Percentiles rank a stretch among this genome's conserved stretches.
phyloP scores from a whole-genome alignment of 64 coral and sea anemone species.

The Dendrophyllia cribrosa region DNA sequence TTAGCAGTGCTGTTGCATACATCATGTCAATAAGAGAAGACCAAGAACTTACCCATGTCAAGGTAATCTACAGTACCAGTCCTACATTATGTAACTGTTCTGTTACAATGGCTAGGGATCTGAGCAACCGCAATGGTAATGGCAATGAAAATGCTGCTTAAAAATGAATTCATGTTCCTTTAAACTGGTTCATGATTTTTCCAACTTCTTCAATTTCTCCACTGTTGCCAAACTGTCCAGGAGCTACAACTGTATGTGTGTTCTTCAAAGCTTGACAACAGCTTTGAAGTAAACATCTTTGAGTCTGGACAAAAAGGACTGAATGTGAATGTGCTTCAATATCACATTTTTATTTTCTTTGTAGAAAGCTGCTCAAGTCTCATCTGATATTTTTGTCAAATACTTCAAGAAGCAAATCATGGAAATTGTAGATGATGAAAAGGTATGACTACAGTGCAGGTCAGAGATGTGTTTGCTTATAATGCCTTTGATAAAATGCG shows the following conservation, averaged over 20 bases:
- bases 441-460: conserved; percentile 44
- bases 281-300: too few species aligned
- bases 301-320: too few species aligned
- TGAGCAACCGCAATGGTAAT: too few species aligned
- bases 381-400: conserved; percentile 98
- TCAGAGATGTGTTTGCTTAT: too few species aligned
- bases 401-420: conserved; percentile 99
- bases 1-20: conserved; percentile 89
- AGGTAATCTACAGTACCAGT: conserved; percentile 36
- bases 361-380: conserved; percentile 97
- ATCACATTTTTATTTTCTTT: neutral
- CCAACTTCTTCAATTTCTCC: too few species aligned
- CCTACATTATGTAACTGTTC: neutral
- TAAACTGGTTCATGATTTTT: too few species aligned
- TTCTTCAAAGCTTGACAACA: too few species aligned
- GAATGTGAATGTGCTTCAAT: neutral
- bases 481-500: too few species aligned
- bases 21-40: conserved; percentile 97
- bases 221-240: too few species aligned
- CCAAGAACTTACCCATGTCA: conserved; percentile 80
- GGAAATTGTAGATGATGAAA: conserved; percentile 99
- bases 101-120: neutral
- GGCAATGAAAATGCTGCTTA: too few species aligned
- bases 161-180: too few species aligned
- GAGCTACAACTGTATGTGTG: too few species aligned